Evolutionary conservation across 2,888 invertebrate species (phyloP).

Genomic region (Sepiola atlantica): DNA sequence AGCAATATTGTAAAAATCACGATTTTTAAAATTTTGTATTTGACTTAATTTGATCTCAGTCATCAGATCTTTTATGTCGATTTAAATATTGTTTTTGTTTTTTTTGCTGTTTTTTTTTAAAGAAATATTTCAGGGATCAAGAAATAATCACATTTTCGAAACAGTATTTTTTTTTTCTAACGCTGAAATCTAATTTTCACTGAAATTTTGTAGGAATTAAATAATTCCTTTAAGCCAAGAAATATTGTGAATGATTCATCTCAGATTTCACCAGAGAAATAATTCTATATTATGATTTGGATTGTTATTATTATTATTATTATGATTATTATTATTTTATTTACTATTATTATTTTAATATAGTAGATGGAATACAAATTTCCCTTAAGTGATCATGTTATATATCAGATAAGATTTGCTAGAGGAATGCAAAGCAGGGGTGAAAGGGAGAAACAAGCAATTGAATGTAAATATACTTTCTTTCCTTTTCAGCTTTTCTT

Average conservation of each 20-base stretch:
- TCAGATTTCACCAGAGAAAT: slow-evolving; percentile 19
- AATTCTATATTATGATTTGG: neutral
- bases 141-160: neutral
- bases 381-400: slow-evolving; percentile 32
- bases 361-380: slow-evolving; percentile 21
- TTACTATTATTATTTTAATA: neutral
- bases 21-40: neutral
- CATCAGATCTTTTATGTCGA: neutral
- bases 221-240: neutral
- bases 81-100: neutral
- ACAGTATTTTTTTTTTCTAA: neutral
- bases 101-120: neutral
- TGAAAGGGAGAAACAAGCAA: neutral
- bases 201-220: slow-evolving; percentile 13
- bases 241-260: slow-evolving; percentile 20
- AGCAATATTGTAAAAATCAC: neutral
- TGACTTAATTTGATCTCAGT: neutral
- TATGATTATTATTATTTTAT: neutral
- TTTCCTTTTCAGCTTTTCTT: neutral
- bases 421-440: neutral
- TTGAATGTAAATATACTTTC: neutral
- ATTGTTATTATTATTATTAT: too few relatives aligned
- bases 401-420: slow-evolving; percentile 6
- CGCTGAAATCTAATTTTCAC: slow-evolving; percentile 10
- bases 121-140: neutral